These are phyloP conservation scores for Eupithecia pulchellata DNA, from an alignment of 2,888 invertebrate species.

Conservation along the genomic window DNA sequence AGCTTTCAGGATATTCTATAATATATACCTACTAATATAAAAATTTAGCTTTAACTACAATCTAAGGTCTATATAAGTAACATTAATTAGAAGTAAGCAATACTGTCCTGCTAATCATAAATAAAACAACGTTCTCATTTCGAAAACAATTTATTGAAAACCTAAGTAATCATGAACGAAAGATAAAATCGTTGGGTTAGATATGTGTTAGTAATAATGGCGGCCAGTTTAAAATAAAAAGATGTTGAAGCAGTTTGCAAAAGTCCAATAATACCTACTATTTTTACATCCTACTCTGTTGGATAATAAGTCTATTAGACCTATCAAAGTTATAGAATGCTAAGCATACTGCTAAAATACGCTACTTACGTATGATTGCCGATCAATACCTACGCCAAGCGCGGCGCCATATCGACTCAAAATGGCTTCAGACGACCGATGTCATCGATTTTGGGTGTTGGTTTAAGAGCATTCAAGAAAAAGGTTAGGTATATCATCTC, in stretches of 20 bases:
- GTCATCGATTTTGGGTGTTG: background rate
- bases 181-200: conserved; percentile 9
- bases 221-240: background rate
- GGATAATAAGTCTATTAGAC: background rate
- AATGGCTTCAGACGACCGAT: background rate
- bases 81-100: conserved; percentile 2
- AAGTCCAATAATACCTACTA: background rate
- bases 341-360: background rate
- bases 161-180: conserved; percentile 6
- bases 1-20: conserved; percentile 6
- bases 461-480: background rate
- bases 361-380: background rate
- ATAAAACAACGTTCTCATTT: conserved; percentile 53
- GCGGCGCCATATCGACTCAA: background rate
- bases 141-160: conserved; percentile 34
- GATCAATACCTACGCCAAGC: background rate
- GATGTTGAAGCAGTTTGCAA: conserved; percentile 6
- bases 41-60: conserved; percentile 9
- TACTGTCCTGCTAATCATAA: conserved; percentile 35
- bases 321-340: background rate
- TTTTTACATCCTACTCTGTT: background rate
- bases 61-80: conserved; percentile 12
- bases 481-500: background rate
- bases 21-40: background rate
- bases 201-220: conserved; percentile 10